Conservation (phyloP, 2,888 invertebrate species). For the Caenorhabditis sinica region DNA sequence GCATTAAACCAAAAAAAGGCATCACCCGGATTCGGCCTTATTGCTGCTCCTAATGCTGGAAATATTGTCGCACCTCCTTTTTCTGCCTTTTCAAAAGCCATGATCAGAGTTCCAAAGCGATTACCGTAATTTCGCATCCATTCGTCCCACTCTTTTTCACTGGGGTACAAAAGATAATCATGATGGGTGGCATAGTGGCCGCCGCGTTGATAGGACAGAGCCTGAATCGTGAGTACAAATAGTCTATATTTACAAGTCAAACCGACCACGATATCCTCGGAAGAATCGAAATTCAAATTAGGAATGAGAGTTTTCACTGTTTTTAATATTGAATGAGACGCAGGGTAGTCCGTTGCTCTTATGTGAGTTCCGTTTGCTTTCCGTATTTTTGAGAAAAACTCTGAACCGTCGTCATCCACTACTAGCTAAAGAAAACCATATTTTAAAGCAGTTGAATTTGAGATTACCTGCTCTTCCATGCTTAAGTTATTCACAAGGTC, state of each 20-base stretch:
- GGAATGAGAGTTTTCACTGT: constrained; percentile 7
- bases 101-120: constrained; percentile 74
- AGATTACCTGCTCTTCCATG: constrained; percentile 38
- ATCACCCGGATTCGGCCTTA: constrained; percentile 75
- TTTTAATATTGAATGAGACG: background rate
- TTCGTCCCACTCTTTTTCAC: constrained; percentile 32
- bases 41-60: constrained; percentile 64
- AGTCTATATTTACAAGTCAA: no score
- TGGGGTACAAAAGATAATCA: constrained; percentile 63
- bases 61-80: constrained; percentile 76
- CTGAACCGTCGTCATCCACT: constrained; percentile 20
- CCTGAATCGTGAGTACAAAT: no score
- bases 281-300: constrained; percentile 1
- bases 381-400: constrained; percentile 1
- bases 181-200: constrained; percentile 78
- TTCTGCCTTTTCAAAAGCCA: constrained; percentile 70
- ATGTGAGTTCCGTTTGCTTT: constrained; percentile 50
- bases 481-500: background rate
- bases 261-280: constrained; percentile 28
- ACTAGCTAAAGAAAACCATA: constrained; percentile 36
- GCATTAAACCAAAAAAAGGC: constrained; percentile 80
- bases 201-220: constrained; percentile 71
- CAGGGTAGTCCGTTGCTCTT: background rate
- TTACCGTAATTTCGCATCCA: constrained; percentile 72
- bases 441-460: background rate